Evolutionary conservation across 1,140 invertebrate species (phyloP), one percentile per base, ranked within the genome.

Genomic region (Lordiphosa collinella): DNA sequence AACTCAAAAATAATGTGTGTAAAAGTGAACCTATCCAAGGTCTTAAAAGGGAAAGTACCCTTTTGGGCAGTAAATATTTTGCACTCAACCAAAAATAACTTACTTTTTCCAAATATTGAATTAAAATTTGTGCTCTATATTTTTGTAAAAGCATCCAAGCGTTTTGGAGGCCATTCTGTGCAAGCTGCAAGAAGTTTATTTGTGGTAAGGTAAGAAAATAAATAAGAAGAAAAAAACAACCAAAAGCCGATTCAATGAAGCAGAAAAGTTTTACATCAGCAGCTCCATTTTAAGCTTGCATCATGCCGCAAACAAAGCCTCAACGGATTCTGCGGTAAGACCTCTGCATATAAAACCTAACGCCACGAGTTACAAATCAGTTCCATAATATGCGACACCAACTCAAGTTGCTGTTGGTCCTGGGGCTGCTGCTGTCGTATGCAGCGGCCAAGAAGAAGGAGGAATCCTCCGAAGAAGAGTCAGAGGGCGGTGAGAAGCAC

Each of bases 401-500:
- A 10, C 37, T 86, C 13, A 88, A 79, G 70, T 38, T 86, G 25
- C 47, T 87, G 55, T 52, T 88, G 51, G 40, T 88, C 35, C 60
- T 87, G 40, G 68, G 47, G 4, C 65, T 88, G 14, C 53, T 88
- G 61, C 76, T 88, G 12, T 61, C 80, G 8, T 79, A 61, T 25
- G 65, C 57, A 51, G 72, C 73, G 40, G 80, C 82, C 13, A 86
- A 76, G 25, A 86, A 87, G 40, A 70, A 87, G 49, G 70, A 87
- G 38, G 62, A 73, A 2, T 82, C 75, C 13, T 88, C 82, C 4
- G 63, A 72, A 16, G 86, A 86, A 14, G 86, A 89, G 79, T 88
- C 89, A 38, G 90, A 89, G 18, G 89, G 88, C 0, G 89, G 89
- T 3, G 88, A 91, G n/a, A 84, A 88, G 38, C 88, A 90, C 48